Percentiles rank a stretch among this genome's conserved stretches.
phyloP scores from a whole-genome alignment of 37 sponge, comb jelly and placozoan genomes.

The Dysidea cf. avara region DNA sequence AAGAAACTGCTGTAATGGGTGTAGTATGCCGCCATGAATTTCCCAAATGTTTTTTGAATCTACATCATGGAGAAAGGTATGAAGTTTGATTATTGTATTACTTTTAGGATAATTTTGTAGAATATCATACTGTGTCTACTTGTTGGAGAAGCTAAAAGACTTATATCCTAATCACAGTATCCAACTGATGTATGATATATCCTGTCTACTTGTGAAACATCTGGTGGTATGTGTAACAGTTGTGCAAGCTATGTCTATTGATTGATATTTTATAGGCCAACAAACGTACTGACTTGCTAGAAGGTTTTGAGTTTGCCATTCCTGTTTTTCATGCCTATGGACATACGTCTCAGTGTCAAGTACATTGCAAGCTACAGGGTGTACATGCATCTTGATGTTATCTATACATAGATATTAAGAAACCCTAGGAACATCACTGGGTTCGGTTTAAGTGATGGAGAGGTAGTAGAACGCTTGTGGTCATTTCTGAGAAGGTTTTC shows the following conservation, averaged over 20 bases:
- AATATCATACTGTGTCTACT: background rate
- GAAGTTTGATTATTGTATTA: too few relatives aligned
- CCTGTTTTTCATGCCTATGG: constrained; percentile 22
- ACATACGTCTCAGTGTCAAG: constrained; percentile 8
- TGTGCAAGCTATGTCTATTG: background rate
- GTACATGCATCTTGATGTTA: background rate
- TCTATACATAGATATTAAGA: background rate
- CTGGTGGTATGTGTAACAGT: background rate
- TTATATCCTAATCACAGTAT: background rate
- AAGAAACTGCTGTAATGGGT: background rate
- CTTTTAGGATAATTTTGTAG: background rate
- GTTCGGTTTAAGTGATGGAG: constrained; percentile 8
- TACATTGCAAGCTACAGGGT: background rate
- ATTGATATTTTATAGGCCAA: background rate
- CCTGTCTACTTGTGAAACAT: background rate
- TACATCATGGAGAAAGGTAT: background rate
- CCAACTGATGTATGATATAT: background rate
- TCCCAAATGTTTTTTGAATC: background rate
- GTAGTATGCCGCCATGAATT: constrained; percentile 1
- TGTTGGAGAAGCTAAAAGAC: background rate
- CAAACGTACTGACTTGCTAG: background rate
- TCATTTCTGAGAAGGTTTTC: constrained; percentile 13
- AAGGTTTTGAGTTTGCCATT: background rate
- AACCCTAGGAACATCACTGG: background rate
- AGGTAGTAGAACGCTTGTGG: constrained; percentile 15